Conservation (phyloP, 2,113 vertebrate genomes). For the Monopterus albus region DNA sequence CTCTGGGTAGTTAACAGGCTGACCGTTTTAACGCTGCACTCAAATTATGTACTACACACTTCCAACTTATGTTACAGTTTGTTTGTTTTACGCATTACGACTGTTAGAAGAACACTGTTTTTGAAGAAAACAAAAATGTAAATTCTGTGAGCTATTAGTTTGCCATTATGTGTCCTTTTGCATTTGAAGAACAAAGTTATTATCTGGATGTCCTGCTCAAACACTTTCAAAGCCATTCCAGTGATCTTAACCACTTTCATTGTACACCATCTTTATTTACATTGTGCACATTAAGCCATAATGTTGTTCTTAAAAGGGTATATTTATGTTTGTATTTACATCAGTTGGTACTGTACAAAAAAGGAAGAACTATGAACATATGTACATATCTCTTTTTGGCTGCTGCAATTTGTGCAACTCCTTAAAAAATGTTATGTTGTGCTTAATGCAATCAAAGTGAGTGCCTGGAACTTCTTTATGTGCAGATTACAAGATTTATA, state of each 20-base stretch:
- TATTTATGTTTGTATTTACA: conserved; percentile 70
- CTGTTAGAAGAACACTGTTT: conserved; percentile 70
- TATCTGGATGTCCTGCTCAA: conserved; percentile 65
- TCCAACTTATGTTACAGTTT: conserved; percentile 68
- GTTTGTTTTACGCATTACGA: conserved; percentile 71
- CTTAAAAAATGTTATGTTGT: conserved; percentile 86
- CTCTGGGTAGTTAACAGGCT: conserved; percentile 76
- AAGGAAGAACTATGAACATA: conserved; percentile 75
- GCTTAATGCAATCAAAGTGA: conserved; percentile 89
- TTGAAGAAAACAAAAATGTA: conserved; percentile 52
- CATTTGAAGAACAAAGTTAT: conserved; percentile 80
- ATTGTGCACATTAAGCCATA: conserved; percentile 76
- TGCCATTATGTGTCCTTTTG: conserved; percentile 79
- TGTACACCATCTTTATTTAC: conserved; percentile 57
- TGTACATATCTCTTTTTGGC: conserved; percentile 85
- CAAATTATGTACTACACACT: conserved; percentile 74
- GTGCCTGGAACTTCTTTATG: conserved; percentile 86
- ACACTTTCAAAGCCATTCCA: conserved; percentile 72
- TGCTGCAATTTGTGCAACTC: conserved; percentile 87
- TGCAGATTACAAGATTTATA: conserved; percentile 79
- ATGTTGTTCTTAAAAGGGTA: conserved; percentile 59
- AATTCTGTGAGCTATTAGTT: conserved; percentile 65
- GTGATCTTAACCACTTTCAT: conserved; percentile 68
- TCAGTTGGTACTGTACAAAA: conserved; percentile 79
- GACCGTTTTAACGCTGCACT: conserved; percentile 80